phyloP scores from a whole-genome alignment of 2,888 invertebrate genomes.

The Athetis lepigone region DNA sequence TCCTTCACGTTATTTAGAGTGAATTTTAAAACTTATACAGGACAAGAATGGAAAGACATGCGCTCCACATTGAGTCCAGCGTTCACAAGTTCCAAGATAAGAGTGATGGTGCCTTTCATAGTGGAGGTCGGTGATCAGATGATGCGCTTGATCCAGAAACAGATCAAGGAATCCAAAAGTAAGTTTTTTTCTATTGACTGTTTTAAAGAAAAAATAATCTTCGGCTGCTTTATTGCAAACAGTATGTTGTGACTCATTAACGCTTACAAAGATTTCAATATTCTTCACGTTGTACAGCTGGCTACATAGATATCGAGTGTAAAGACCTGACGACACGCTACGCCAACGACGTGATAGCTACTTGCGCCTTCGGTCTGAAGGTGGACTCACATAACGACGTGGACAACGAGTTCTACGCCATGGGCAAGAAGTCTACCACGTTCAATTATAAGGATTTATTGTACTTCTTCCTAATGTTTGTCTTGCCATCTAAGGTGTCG shows the following conservation, averaged over 20 bases:
- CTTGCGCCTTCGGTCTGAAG: conserved; percentile 87
- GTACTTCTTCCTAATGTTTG: conserved; percentile 61
- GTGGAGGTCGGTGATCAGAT: conserved; percentile 79
- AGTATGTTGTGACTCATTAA: too few relatives aligned
- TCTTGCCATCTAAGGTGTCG: conserved; percentile 60
- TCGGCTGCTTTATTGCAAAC: too few relatives aligned
- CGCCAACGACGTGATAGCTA: conserved; percentile 89
- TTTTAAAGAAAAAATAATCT: too few relatives aligned
- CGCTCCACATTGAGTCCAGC: conserved; percentile 85
- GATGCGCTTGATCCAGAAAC: conserved; percentile 69
- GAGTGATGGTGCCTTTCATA: conserved; percentile 83
- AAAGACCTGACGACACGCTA: conserved; percentile 85
- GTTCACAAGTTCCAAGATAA: conserved; percentile 89
- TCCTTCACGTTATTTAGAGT: too few relatives aligned
- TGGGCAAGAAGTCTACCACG: conserved; percentile 83
- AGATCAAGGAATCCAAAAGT: conserved; percentile 70
- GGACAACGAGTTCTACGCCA: conserved; percentile 89
- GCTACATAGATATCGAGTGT: conserved; percentile 76
- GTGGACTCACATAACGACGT: conserved; percentile 89
- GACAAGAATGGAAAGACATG: too few relatives aligned
- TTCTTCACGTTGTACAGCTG: conserved; percentile 54
- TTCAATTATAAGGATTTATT: conserved; percentile 71
- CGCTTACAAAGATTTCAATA: too few relatives aligned
- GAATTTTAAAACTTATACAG: background rate
- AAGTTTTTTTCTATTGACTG: background rate